Conservation (phyloP, 2,888 invertebrate genomes). For the Drosophila rubida region DNA sequence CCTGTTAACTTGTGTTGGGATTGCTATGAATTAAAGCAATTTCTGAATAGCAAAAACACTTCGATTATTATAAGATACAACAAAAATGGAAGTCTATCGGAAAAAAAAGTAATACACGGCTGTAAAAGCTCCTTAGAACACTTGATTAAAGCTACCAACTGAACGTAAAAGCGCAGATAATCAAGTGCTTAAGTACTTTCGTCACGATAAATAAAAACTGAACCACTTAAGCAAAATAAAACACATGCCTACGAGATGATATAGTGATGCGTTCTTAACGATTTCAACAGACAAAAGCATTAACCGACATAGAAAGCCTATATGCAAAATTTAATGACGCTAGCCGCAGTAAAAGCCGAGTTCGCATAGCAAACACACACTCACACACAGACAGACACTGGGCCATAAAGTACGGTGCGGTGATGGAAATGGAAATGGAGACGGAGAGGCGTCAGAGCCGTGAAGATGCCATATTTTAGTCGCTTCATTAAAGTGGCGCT, state of each 20-base stretch:
- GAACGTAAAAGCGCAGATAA: background rate
- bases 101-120: too few species aligned
- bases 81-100: too few species aligned
- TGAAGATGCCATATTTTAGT: constrained; percentile 59
- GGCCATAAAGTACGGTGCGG: constrained; percentile 25
- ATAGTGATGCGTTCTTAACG: constrained; percentile 12
- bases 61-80: too few species aligned
- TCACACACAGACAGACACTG: background rate
- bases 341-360: constrained; percentile 24
- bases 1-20: background rate
- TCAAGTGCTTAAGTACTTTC: constrained; percentile 1
- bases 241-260: constrained; percentile 18
- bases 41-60: too few species aligned
- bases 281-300: constrained; percentile 18
- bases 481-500: constrained; percentile 78
- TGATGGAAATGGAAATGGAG: background rate
- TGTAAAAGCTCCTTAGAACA: background rate
- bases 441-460: constrained; percentile 36
- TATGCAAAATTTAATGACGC: constrained; percentile 20
- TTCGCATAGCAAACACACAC: constrained; percentile 34
- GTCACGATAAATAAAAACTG: background rate
- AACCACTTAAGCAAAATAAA: constrained; percentile 16
- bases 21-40: too few species aligned
- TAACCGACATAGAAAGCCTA: background rate
- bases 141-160: background rate